phyloP scores from a whole-genome alignment of 2,113 vertebrate species.

The Genyomyrus donnyi region DNA sequence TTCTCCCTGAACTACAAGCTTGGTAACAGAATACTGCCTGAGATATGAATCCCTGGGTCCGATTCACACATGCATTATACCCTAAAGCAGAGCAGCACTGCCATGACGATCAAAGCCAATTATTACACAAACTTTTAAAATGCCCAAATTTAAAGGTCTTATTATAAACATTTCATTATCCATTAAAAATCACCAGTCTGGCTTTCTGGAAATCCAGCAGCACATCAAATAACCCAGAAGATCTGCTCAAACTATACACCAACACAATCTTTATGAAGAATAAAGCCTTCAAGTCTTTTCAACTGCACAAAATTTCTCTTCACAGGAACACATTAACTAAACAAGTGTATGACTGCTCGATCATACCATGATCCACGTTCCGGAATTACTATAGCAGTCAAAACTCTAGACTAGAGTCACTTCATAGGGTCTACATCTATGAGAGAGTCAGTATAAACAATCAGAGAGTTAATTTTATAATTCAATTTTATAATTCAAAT shows the following conservation, averaged over 20 bases:
- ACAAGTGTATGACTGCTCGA: not conserved
- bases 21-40: not conserved
- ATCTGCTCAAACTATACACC: not conserved
- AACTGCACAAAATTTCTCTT: not conserved
- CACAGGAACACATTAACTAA: not conserved
- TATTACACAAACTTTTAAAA: not conserved
- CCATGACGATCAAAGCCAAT: not conserved
- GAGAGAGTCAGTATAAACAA: not conserved
- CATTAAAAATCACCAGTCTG: not conserved
- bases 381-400: not conserved
- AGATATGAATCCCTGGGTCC: not conserved
- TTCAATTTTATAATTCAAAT: not conserved
- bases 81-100: not conserved
- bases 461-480: not conserved
- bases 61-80: not conserved
- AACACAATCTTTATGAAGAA: not conserved
- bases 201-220: not conserved
- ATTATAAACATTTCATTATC: not conserved
- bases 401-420: not conserved
- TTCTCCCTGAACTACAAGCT: not conserved
- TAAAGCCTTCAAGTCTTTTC: not conserved
- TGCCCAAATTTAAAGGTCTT: not conserved
- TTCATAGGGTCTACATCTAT: not conserved
- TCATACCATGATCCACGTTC: not conserved
- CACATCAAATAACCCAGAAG: not conserved